Percentiles rank a stretch among this genome's conserved stretches.
phyloP scores from a whole-genome alignment of 2,113 vertebrate species.

The Tauraco erythrolophus region DNA sequence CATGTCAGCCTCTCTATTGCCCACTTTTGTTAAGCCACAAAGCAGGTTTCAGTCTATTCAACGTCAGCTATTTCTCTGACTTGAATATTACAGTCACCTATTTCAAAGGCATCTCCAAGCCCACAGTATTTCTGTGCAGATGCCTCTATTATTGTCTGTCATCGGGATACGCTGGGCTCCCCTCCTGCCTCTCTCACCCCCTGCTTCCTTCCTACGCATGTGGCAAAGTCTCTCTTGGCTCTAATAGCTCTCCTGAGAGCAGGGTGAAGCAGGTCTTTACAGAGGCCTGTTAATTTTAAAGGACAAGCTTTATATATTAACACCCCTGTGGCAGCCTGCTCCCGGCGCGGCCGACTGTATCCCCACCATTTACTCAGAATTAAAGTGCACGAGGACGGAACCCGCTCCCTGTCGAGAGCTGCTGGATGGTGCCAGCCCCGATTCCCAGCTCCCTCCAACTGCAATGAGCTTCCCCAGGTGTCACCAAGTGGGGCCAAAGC shows the following conservation, averaged over 20 bases:
- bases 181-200: not conserved
- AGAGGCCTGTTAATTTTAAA: constrained; percentile 78
- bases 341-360: fast-evolving
- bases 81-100: constrained; percentile 40
- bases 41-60: constrained; percentile 56
- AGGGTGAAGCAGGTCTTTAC: constrained; percentile 69
- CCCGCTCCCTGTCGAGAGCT: fast-evolving
- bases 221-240: constrained; percentile 56
- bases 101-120: constrained; percentile 72
- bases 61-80: constrained; percentile 35
- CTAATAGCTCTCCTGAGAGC: constrained; percentile 76
- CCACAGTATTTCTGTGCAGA: constrained; percentile 54
- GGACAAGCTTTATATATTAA: constrained; percentile 46
- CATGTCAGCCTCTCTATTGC: constrained; percentile 37
- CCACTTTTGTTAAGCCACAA: constrained; percentile 73
- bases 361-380: not conserved
- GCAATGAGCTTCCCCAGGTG: not conserved
- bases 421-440: not conserved
- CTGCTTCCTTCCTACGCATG: not conserved
- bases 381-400: not conserved
- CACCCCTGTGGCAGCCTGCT: not conserved
- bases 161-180: not conserved
- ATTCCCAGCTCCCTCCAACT: not conserved
- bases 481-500: not conserved
- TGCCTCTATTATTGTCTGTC: constrained; percentile 63